Evolutionary conservation across 2,797 vertebrate genomes (phyloP).

Genomic region (Petrocephalus sullivani): DNA sequence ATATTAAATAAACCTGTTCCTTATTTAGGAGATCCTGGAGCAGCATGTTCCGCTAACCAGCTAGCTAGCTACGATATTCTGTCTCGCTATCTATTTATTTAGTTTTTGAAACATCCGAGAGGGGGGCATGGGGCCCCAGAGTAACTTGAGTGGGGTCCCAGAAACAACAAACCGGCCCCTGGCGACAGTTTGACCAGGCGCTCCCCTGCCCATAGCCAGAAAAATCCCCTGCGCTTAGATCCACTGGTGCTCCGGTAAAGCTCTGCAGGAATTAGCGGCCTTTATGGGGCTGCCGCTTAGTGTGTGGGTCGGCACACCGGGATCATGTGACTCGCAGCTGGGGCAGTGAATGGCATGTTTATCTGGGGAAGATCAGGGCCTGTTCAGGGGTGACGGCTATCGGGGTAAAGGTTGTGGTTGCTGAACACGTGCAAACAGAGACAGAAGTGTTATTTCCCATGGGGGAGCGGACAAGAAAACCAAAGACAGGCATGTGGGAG

Average conservation of each 20-base stretch:
- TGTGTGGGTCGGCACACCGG: not conserved
- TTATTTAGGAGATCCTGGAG: not conserved
- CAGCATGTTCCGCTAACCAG: not conserved
- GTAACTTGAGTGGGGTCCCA: not conserved
- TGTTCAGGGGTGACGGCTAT: not conserved
- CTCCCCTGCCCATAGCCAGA: not conserved
- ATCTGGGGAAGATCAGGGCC: not conserved
- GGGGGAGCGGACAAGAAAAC: not conserved
- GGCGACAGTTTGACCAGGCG: not conserved
- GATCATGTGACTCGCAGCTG: not conserved
- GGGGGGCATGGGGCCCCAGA: not conserved
- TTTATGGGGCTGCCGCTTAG: conserved; percentile 14
- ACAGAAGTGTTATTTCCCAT: not conserved
- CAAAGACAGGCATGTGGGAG: not conserved
- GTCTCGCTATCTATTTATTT: not conserved
- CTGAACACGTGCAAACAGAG: not conserved
- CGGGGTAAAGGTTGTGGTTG: not conserved
- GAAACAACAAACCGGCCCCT: not conserved
- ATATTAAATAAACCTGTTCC: not conserved
- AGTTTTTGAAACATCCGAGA: not conserved
- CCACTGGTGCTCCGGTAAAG: not conserved
- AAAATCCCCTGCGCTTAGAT: not conserved
- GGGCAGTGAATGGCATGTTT: not conserved
- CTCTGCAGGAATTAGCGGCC: conserved; percentile 2
- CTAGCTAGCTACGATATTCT: not conserved